Evolutionary conservation across 2,888 invertebrate species (phyloP).

Genomic region (Synergus laeviventris): DNA sequence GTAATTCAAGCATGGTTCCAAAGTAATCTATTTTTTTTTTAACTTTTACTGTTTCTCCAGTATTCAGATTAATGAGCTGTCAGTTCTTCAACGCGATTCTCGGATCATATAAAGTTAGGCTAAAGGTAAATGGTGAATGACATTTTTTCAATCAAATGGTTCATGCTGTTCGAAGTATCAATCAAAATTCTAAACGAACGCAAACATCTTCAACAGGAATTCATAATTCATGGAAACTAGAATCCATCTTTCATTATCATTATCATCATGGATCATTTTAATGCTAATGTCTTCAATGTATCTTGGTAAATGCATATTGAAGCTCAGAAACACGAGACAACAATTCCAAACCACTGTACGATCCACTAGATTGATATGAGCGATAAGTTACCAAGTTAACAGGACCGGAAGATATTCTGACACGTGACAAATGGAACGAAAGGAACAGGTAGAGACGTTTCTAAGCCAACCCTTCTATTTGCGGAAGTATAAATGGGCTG

Average conservation of each 20-base stretch:
- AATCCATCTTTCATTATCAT: neutral
- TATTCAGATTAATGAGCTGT: slow-evolving; percentile 16
- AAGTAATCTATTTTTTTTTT: neutral
- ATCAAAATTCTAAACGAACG: neutral
- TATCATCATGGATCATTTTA: slow-evolving; percentile 27
- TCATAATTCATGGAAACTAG: neutral
- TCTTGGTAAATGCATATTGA: slow-evolving; percentile 13
- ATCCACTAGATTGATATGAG: slow-evolving; percentile 33
- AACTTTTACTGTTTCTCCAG: neutral
- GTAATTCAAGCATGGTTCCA: neutral
- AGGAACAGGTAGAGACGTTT: slow-evolving; percentile 31
- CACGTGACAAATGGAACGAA: slow-evolving; percentile 31
- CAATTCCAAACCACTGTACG: slow-evolving; percentile 14
- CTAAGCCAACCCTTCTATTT: slow-evolving; percentile 13
- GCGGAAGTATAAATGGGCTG: slow-evolving; percentile 14
- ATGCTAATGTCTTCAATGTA: slow-evolving; percentile 27
- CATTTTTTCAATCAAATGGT: slow-evolving; percentile 21
- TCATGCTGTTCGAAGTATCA: slow-evolving; percentile 3
- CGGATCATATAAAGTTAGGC: neutral
- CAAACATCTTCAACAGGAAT: neutral
- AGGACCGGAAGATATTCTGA: slow-evolving; percentile 37
- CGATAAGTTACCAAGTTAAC: slow-evolving; percentile 36
- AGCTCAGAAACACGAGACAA: slow-evolving; percentile 24
- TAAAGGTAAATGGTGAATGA: slow-evolving; percentile 11
- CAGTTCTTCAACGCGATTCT: slow-evolving; percentile 2